These are phyloP conservation scores for Tetramorium alpestre DNA, from an alignment of 1,140 invertebrate species.

Conservation along the genomic window DNA sequence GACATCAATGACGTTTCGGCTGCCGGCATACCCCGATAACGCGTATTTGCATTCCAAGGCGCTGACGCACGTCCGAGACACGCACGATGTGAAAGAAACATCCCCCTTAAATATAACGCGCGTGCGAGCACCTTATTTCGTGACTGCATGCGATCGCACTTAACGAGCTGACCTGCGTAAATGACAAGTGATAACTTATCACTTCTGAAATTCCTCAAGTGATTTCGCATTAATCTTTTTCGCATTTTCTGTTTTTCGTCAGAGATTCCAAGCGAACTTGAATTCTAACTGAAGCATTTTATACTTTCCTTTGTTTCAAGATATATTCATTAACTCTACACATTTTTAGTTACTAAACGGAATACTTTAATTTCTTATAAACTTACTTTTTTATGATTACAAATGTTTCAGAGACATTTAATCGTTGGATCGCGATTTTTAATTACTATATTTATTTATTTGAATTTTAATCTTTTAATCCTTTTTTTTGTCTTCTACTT, in stretches of 20 bases:
- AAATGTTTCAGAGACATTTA: too few relatives aligned
- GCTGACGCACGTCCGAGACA: conserved; percentile 12
- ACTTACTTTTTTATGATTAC: too few relatives aligned
- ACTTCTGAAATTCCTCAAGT: not conserved
- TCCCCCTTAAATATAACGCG: not conserved
- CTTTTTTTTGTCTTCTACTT: too few relatives aligned
- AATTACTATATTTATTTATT: too few relatives aligned
- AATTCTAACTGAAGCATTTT: not conserved
- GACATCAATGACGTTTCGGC: not conserved
- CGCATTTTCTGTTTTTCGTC: not conserved
- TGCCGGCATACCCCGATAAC: conserved; percentile 47
- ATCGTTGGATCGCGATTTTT: too few relatives aligned
- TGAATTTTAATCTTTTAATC: too few relatives aligned
- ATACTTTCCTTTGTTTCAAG: not conserved
- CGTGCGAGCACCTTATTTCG: not conserved
- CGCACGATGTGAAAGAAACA: conserved; percentile 5
- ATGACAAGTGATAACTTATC: not conserved
- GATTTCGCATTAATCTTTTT: not conserved
- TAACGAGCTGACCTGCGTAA: not conserved
- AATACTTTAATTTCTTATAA: too few relatives aligned
- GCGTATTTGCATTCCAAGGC: conserved; percentile 59
- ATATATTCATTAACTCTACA: too few relatives aligned
- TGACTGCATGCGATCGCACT: not conserved
- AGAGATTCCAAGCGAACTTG: not conserved
- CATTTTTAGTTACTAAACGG: too few relatives aligned